Evolutionary conservation across 2,888 invertebrate species (phyloP).

Genomic region (Schizotus pectinicornis): DNA sequence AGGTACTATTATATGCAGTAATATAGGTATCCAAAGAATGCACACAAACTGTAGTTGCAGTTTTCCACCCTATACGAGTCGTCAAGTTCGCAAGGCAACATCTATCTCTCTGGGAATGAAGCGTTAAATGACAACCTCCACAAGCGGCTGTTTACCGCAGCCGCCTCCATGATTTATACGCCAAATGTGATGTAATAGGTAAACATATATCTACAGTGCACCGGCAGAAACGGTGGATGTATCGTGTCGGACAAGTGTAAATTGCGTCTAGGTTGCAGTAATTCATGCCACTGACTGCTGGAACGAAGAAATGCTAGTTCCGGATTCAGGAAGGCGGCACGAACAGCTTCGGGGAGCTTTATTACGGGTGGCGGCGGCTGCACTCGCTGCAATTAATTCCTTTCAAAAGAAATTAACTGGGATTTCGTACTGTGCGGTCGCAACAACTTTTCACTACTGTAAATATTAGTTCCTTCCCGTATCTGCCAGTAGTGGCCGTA

Average conservation of each 20-base stretch:
- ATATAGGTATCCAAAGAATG: too few species aligned
- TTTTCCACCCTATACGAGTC: too few species aligned
- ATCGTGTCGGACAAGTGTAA: conserved; percentile 48
- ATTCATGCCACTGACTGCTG: conserved; percentile 36
- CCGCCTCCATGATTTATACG: conserved; percentile 39
- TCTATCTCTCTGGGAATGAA: conserved; percentile 11
- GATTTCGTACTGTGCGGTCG: not conserved
- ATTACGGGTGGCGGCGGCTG: conserved; percentile 17
- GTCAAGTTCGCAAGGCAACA: not conserved
- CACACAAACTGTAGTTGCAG: too few species aligned
- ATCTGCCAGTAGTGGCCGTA: conserved; percentile 25
- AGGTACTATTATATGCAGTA: too few species aligned
- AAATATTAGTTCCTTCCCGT: conserved; percentile 23
- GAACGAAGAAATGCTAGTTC: conserved; percentile 28
- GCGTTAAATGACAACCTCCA: conserved; percentile 17
- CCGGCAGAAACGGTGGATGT: conserved; percentile 42
- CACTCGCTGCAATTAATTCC: not conserved
- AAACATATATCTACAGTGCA: conserved; percentile 35
- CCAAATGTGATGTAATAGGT: conserved; percentile 42
- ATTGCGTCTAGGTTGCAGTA: conserved; percentile 42
- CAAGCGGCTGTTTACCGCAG: conserved; percentile 24
- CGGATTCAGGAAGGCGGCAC: conserved; percentile 15
- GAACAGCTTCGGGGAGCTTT: conserved; percentile 14
- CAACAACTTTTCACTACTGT: conserved; percentile 14
- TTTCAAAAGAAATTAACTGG: not conserved